These are phyloP conservation scores for Dolomedes plantarius DNA, from an alignment of 2,888 invertebrate genomes.

Conservation along the genomic window DNA sequence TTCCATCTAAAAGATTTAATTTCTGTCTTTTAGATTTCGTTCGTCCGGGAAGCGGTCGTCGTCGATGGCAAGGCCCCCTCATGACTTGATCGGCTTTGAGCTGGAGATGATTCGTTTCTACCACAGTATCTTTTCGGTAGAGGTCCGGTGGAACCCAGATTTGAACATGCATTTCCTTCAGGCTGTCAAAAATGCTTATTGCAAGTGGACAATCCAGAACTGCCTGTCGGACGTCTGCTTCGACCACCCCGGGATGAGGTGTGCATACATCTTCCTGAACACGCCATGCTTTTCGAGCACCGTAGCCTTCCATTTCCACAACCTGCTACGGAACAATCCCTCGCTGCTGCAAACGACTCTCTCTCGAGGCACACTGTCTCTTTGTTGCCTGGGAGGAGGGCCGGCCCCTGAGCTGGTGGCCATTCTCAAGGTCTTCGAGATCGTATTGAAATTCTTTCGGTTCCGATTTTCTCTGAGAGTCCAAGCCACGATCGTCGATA, in stretches of 20 bases:
- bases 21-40: too few species aligned
- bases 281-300: constrained; percentile 31
- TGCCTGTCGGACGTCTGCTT: background rate
- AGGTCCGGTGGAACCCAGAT: too few species aligned
- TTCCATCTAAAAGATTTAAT: too few species aligned
- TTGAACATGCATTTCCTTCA: too few species aligned
- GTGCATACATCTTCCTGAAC: constrained; percentile 34
- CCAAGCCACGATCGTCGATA: constrained; percentile 22
- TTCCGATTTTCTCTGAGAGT: background rate
- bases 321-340: background rate
- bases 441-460: background rate
- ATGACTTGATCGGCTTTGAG: too few species aligned
- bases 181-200: too few species aligned
- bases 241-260: constrained; percentile 14
- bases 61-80: too few species aligned
- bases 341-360: background rate
- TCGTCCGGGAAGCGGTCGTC: too few species aligned
- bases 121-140: too few species aligned
- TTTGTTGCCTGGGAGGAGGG: constrained; percentile 38
- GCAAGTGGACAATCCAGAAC: too few species aligned
- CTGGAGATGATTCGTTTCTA: too few species aligned
- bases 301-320: constrained; percentile 12
- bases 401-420: constrained; percentile 28
- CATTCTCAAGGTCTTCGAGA: background rate
- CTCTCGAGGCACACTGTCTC: background rate